Percentiles rank a stretch among this genome's conserved stretches.
Evolutionary conservation across 2,888 invertebrate species (phyloP).

Genomic region (Megaustenia siamemsis): DNA sequence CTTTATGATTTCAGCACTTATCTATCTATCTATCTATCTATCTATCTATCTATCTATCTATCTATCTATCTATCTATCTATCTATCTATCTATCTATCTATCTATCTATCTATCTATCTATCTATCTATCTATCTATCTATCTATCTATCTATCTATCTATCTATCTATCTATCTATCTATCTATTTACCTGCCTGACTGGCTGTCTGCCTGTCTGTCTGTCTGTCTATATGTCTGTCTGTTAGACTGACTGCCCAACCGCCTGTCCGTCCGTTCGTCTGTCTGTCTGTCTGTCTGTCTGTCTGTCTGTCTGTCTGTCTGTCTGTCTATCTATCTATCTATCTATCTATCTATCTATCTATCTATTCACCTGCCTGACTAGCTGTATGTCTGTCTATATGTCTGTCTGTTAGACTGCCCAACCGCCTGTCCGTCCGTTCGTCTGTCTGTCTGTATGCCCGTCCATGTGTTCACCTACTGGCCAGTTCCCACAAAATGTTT

Average conservation of each 20-base stretch:
- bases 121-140: slow-evolving; percentile 1
- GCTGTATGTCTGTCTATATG: not conserved
- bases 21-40: slow-evolving; percentile 19
- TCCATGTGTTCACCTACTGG: too few species aligned
- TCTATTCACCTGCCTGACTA: not conserved
- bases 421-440: too few species aligned
- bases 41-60: slow-evolving; percentile 5
- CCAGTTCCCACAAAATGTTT: too few species aligned
- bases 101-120: slow-evolving; percentile 12
- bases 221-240: not conserved
- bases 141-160: slow-evolving; percentile 12
- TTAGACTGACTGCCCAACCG: not conserved
- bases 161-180: not conserved
- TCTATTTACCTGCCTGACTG: not conserved
- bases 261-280: not conserved
- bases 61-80: slow-evolving; percentile 19
- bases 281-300: not conserved
- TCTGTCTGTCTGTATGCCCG: not conserved
- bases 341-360: slow-evolving; percentile 22
- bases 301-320: not conserved
- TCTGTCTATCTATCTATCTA: slow-evolving; percentile 17
- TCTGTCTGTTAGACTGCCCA: not conserved
- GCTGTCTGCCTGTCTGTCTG: not conserved
- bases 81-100: slow-evolving; percentile 22
- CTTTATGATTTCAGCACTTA: not conserved